phyloP scores from a whole-genome alignment of 2,113 vertebrate species.

The Cynopterus brachyotis region DNA sequence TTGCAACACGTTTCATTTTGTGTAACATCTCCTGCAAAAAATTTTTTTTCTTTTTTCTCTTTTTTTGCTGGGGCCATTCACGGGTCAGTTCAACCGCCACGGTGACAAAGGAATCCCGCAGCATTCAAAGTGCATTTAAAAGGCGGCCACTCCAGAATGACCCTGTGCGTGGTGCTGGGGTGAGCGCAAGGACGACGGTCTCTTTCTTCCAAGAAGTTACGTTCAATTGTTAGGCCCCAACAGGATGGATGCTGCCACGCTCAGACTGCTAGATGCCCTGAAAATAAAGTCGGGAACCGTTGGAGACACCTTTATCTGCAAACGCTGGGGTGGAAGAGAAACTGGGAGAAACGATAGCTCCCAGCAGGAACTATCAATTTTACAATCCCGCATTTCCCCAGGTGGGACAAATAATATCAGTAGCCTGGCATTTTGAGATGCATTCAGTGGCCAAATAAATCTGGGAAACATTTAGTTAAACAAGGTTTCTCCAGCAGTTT shows the following conservation, averaged over 20 bases:
- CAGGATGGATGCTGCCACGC: too few species aligned
- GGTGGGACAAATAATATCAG: neutral
- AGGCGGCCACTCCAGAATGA: accelerated
- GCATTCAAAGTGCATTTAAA: neutral
- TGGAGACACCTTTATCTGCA: neutral
- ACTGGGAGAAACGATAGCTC: neutral
- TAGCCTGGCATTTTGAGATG: neutral
- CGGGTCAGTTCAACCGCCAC: neutral
- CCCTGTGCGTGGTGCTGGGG: too few species aligned
- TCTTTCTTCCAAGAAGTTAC: neutral
- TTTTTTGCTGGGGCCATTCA: neutral
- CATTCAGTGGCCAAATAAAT: neutral
- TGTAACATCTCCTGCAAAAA: neutral
- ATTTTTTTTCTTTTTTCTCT: neutral
- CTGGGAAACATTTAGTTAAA: neutral
- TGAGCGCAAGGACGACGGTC: neutral
- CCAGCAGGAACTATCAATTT: neutral
- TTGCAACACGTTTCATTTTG: neutral
- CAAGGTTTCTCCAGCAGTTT: neutral
- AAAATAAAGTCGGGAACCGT: neutral
- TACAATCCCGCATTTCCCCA: neutral
- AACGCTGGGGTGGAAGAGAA: neutral
- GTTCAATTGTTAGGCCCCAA: neutral
- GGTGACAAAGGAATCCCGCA: neutral
- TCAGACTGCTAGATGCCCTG: neutral